Conservation (phyloP, 2,797 vertebrate genomes). For the Limosa lapponica region DNA sequence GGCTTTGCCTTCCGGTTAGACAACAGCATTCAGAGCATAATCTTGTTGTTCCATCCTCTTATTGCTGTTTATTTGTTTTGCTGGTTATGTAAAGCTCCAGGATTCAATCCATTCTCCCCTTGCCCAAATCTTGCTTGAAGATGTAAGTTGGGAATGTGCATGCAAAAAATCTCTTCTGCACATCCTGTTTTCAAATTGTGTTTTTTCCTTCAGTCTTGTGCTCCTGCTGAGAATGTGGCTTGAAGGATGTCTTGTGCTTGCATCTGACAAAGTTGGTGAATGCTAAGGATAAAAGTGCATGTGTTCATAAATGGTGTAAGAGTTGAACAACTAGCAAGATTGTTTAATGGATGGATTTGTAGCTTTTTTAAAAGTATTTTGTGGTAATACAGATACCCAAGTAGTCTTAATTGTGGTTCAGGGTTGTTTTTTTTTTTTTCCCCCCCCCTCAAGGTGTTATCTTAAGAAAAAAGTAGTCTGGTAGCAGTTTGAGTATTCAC, state of each 20-base stretch:
- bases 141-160: neutral
- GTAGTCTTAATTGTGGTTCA: neutral
- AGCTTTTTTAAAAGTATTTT: neutral
- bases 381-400: neutral
- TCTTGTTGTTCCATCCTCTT: neutral
- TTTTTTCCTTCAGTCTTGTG: neutral
- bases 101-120: neutral
- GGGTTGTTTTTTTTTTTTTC: neutral
- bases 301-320: neutral
- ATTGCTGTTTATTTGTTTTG: neutral
- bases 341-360: neutral
- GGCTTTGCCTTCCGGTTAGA: slow-evolving; percentile 22
- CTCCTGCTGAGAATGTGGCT: neutral
- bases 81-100: neutral
- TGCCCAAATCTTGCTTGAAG: neutral
- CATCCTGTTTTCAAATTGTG: slow-evolving; percentile 26
- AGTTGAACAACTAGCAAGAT: neutral
- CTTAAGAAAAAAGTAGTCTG: neutral
- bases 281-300: neutral
- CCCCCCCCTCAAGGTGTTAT: fast-evolving
- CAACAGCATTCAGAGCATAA: neutral
- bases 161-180: neutral
- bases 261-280: neutral
- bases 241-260: neutral
- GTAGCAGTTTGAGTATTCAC: neutral